Base-by-base conservation (phyloP, 1,140 invertebrate species). In the Colletes latitarsis region DNA sequence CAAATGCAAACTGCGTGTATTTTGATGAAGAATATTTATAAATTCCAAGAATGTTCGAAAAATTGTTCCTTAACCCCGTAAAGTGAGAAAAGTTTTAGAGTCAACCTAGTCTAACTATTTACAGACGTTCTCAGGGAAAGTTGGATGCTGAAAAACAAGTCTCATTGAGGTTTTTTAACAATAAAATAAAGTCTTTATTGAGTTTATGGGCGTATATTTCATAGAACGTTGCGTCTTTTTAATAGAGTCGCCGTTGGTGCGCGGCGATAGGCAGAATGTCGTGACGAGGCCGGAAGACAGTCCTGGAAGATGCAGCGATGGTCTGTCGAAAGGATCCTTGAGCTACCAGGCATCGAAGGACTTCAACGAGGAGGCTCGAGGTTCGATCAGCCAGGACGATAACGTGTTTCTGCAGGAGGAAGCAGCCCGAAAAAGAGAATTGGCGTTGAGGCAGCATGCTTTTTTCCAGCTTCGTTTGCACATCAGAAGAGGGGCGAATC, bases 381-480 rank as follows among this genome's bases (percentile, higher is more conserved):
- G 62, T 4, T 79, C 83, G 21, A 60, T 79, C 55, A 77, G 53
- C 43, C 85, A 83, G 55, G 84, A 86, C 21, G 84, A 82, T 19
- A 77, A 92, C 84, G 87, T 88, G 57, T 92, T 90, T 52, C 82
- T 92, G 73, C 91, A 93, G 41, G 95, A 96, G 89, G 96, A 97
- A 91, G 90, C 93, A 49, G 93, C 94, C 43, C 94, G 95, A 84
- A 92, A 94, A 62, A 94, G 96, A 82, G 96, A 97, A 92, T 94
- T 95, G 67, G 95, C 95, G 53, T 92, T 97, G 78, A 94, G 96
- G 81, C 96, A 97, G 91, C 96, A 97, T 94, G 96, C 98, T 60
- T 99, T 98, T 94, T 99, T 98, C 93, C 96, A 98, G 91, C 94
- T 99, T 60, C 96, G 97, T 82, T 95, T 99, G 82, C 96, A 98